Evolutionary conservation across 2,888 invertebrate genomes (phyloP), one percentile per base, ranked within the genome.

Genomic region (Meghimatium bilineatum): DNA sequence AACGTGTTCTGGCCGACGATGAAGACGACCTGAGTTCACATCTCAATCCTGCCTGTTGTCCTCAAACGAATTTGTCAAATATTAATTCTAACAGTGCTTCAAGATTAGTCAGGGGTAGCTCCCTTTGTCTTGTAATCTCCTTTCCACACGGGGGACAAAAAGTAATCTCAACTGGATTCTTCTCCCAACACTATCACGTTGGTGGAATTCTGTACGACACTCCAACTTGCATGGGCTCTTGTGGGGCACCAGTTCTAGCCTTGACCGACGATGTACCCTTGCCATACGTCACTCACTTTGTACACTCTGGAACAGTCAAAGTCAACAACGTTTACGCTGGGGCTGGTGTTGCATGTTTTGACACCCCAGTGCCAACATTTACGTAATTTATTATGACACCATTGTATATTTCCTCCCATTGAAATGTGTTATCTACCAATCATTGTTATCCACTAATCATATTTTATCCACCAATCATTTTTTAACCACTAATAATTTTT

Each of bases 201-300:
- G 83, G 83, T 34, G 83, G 83, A 23, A 34, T 36, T 20, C 49
- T 83, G 60, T 78, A 83, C 34, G 83, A 83, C 83, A 78, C 83
- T 8, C 83, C 83, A 12, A 83, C 83, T 20, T 83, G 83, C 71
- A 77, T 83, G 83, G 83, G 83, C 1, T 83, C 77, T 3, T 83
- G 83, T 63, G 83, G 83, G 2, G 83, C 83, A 1, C 83, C 83
- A 49, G 60, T 83, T 6, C 49, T 83, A 5, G 56, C 83, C 36
- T 38, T 83, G 14, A 10, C 67, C 34, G 77, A 52, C 26, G 60
- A 71, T 20, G 71, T 29, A 23, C 17, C 20, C 12, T 52, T 14
- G 0, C 67, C 67, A 23, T 67, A 69, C 14, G 14, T 78, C 1
- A 83, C 83, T 23, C 38, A 77, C 38, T 60, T 72, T 26, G 71